Base-by-base conservation (phyloP, 2,113 vertebrate species). In the Atractosteus spatula region DNA sequence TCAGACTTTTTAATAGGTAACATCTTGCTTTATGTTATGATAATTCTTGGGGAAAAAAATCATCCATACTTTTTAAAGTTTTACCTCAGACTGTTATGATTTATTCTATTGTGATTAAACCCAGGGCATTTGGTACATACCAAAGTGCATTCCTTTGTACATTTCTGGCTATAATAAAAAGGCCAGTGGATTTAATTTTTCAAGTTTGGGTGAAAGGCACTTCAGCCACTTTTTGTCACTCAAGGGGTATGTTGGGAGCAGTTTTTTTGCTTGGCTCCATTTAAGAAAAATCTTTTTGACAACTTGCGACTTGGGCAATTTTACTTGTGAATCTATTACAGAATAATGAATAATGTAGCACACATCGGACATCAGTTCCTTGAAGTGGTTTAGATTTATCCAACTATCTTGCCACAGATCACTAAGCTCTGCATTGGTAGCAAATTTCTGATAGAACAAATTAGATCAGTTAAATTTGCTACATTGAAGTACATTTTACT, bases 141-240 rank as follows among this genome's bases (percentile, higher is more conserved):
- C 96, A 97, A 98, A 98, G 96, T 98, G 95, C 95, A 97, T 98
- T 99, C 95, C 95, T 95, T 96, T 95, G 77, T 94, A 94, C 85
- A 78, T 89, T 80, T 90, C 91, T 93, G 93, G 91, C 92, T 89
- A 77, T 80, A 84, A 77, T 70, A 80, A 84, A 79, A 80, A 70
- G 77, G 86, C 91, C 90, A 90, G 92, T 85, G 83, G 78, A 89
- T 93, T 94, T 92, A 91, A 89, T 88, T 62, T 69, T 55, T 67
- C 67, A 45, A 90, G 87, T 87, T 91, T 90, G 87, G 88, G 88
- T 89, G 89, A 89, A 87, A 91, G 88, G 88, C 91, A 91, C 89
- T 92, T 89, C 84, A 87, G 90, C 90, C 89, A 89, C 88, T 92
- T 90, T 92, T 51, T 91, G 62, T 67, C 89, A 88, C 84, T 90